These are phyloP conservation scores for Chouioia cunea DNA, from an alignment of 2,888 invertebrate species.

Conservation along the genomic window DNA sequence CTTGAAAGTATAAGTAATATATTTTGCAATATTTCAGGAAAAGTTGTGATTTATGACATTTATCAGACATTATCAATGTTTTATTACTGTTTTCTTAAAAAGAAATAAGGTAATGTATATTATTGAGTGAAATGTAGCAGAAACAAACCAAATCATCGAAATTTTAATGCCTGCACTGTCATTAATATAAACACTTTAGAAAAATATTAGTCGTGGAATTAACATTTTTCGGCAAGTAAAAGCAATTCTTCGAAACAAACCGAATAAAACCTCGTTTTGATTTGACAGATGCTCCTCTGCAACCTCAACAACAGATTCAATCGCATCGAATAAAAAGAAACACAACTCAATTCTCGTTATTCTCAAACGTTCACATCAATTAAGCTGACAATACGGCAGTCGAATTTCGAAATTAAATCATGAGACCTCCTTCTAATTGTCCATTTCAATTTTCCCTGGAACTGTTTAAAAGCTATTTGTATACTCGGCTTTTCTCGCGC, in stretches of 20 bases:
- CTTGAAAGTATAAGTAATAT: too few relatives aligned
- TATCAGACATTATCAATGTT: too few relatives aligned
- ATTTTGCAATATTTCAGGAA: too few relatives aligned
- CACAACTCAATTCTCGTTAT: background rate
- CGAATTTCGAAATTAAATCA: constrained; percentile 15
- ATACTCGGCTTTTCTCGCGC: constrained; percentile 8
- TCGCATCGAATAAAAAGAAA: constrained; percentile 12
- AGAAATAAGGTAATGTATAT: too few relatives aligned
- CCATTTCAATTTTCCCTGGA: constrained; percentile 20
- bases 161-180: too few relatives aligned
- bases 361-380: constrained; percentile 19
- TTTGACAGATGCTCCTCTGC: constrained; percentile 7
- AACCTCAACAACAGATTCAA: background rate
- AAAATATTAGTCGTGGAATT: too few relatives aligned
- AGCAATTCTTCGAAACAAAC: constrained; percentile 21
- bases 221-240: constrained; percentile 12
- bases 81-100: too few relatives aligned
- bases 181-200: too few relatives aligned
- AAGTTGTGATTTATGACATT: too few relatives aligned
- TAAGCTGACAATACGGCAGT: constrained; percentile 19
- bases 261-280: constrained; percentile 30
- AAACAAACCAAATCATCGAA: too few relatives aligned
- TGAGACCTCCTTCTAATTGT: background rate
- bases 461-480: constrained; percentile 26
- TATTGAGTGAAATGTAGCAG: too few relatives aligned